Percentiles rank a stretch among this genome's conserved stretches.
phyloP scores from a whole-genome alignment of 2,888 invertebrate species.

The Lydus trimaculatus region DNA sequence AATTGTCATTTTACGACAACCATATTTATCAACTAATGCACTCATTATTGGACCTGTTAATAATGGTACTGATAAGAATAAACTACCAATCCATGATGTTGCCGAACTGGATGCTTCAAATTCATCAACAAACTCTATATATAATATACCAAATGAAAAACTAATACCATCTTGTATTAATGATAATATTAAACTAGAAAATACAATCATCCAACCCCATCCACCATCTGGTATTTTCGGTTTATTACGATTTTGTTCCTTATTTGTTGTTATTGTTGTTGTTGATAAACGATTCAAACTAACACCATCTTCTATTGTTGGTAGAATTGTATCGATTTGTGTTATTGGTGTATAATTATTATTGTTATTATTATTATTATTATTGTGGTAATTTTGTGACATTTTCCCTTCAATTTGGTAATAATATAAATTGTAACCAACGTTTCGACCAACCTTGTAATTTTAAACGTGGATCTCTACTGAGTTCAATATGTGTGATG shows the following conservation, averaged over 20 bases:
- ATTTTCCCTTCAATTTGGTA: not conserved
- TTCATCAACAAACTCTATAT: constrained; percentile 80
- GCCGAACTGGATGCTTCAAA: constrained; percentile 83
- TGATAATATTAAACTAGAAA: constrained; percentile 84
- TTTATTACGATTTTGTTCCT: constrained; percentile 42
- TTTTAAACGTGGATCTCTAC: constrained; percentile 69
- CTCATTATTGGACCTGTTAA: constrained; percentile 84
- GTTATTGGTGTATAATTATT: not conserved
- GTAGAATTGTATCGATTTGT: not conserved
- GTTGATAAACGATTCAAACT: not conserved
- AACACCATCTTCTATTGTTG: not conserved
- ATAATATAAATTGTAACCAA: constrained; percentile 47
- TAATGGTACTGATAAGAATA: constrained; percentile 69
- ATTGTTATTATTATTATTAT: not conserved
- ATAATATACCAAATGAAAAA: constrained; percentile 91
- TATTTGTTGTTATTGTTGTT: no score
- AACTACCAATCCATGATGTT: constrained; percentile 67
- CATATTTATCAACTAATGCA: constrained; percentile 84
- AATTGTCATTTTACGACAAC: constrained; percentile 61
- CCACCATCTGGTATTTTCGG: constrained; percentile 80
- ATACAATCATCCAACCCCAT: constrained; percentile 91
- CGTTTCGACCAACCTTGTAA: constrained; percentile 59
- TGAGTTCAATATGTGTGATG: constrained; percentile 64
- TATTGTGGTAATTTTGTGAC: not conserved
- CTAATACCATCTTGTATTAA: constrained; percentile 93